Percentiles rank a stretch among this genome's conserved stretches.
These are phyloP conservation scores for Drosophila kohkoa DNA, from an alignment of 1,140 invertebrate genomes.

Conservation along the genomic window DNA sequence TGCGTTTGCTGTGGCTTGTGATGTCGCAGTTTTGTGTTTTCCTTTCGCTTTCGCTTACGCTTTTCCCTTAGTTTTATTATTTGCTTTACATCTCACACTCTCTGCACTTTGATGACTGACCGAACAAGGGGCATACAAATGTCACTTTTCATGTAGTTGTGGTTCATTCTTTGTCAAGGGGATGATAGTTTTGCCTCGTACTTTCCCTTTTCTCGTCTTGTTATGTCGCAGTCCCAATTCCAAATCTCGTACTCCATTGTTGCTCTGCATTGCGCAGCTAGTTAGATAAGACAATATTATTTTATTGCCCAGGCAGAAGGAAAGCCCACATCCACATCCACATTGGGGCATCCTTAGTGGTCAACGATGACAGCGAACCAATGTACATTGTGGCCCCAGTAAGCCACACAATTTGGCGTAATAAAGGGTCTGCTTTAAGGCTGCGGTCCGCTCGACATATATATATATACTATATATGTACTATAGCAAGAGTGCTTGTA, in stretches of 20 bases:
- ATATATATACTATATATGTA: not conserved
- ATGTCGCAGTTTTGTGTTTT: constrained; percentile 50
- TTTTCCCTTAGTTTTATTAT: constrained; percentile 69
- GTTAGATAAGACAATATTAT: constrained; percentile 83
- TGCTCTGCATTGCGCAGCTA: constrained; percentile 76
- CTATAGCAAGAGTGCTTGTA: not conserved
- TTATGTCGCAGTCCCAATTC: not conserved
- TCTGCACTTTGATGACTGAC: constrained; percentile 47
- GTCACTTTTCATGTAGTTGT: constrained; percentile 36
- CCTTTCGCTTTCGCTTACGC: constrained; percentile 34
- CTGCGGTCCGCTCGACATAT: not conserved
- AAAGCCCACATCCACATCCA: constrained; percentile 8
- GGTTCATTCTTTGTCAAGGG: constrained; percentile 25
- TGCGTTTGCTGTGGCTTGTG: constrained; percentile 46
- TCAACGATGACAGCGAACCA: constrained; percentile 28
- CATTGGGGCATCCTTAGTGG: constrained; percentile 35
- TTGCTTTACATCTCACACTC: constrained; percentile 24
- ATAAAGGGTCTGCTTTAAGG: constrained; percentile 25
- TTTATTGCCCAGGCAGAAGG: constrained; percentile 59
- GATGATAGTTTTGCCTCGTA: constrained; percentile 53
- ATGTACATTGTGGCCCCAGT: constrained; percentile 14
- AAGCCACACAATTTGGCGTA: constrained; percentile 32
- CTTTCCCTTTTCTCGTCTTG: constrained; percentile 13
- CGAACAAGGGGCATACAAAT: constrained; percentile 68
- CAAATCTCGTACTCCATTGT: constrained; percentile 24